Evolutionary conservation across 2,888 invertebrate species (phyloP), one percentile per base, ranked within the genome.

Genomic region (Amblyjoppa proteus): DNA sequence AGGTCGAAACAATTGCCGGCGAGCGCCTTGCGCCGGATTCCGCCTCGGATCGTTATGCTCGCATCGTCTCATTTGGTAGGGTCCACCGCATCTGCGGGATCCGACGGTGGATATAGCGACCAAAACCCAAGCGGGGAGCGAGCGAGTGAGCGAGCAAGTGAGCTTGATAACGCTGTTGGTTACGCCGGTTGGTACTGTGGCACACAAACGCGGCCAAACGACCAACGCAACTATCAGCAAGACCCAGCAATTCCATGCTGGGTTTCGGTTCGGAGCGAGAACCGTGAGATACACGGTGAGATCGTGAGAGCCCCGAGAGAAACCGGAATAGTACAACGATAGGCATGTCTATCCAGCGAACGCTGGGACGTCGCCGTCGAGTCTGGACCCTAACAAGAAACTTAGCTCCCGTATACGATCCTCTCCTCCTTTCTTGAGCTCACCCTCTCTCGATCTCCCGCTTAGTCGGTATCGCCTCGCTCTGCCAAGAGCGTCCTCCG

Each of bases 351-450:
- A 73, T 64, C 64, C 64, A 7, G 79, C 66, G 79, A 82, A 82
- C 71, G 81, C 85, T 89, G 90, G 92, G 93, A 93, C 93, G 92
- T 92, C 93, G 91, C 93, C 93, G 90, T 90, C 91, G 90, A 91
- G 93, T 93, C 93, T 93, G 93, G 92, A 93, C 92, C 92, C 92
- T 93, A 93, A 93, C 93, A 93, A 93, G 93, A 93, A 93, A 93
- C 93, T 92, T 91, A 91, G 91, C 91, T 91, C 91, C 91, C 91
- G 58, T 38, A 53, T 70, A 82, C 81, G 73, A 78, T 71, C 66
- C 73, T 71, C 73, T 73, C 69, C 74, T 71, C 68, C 75, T 71
- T 56, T 16, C 31, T 16, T 3, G 13, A 64, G 45, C 45, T 49
- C 45, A n/a, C 34, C 64, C 61, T n/a, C 64, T 34, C 31, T 20